Evolutionary conservation across 1,140 invertebrate species (phyloP).

Genomic region (Diorhabda elongata): DNA sequence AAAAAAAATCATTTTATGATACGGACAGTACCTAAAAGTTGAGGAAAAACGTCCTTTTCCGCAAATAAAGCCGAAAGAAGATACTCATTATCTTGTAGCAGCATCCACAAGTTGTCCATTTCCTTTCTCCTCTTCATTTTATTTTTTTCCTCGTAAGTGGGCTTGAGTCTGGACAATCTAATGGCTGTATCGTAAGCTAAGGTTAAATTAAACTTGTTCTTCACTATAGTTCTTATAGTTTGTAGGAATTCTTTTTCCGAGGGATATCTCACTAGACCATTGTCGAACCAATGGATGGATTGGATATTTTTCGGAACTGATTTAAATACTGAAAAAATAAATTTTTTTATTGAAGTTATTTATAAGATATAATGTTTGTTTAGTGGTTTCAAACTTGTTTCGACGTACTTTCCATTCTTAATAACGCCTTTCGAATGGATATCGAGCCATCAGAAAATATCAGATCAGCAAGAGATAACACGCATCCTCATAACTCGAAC

Average conservation of each 20-base stretch:
- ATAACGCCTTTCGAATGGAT: too few relatives aligned
- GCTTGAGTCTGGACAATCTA: constrained; percentile 48
- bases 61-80: constrained; percentile 56
- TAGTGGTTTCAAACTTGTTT: too few relatives aligned
- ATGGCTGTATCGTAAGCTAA: constrained; percentile 49
- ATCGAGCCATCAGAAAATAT: too few relatives aligned
- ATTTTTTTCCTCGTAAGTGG: constrained; percentile 47
- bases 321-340: constrained; percentile 51
- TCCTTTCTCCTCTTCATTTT: constrained; percentile 48
- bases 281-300: constrained; percentile 50
- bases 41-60: constrained; percentile 59
- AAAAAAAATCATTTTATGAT: too few relatives aligned
- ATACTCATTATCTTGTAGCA: constrained; percentile 66
- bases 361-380: too few relatives aligned
- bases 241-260: constrained; percentile 52
- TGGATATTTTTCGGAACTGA: constrained; percentile 44
- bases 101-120: constrained; percentile 59
- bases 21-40: constrained; percentile 49
- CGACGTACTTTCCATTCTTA: too few relatives aligned
- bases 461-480: too few relatives aligned
- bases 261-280: constrained; percentile 50
- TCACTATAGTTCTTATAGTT: constrained; percentile 52
- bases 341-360: too few relatives aligned
- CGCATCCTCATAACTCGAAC: too few relatives aligned
- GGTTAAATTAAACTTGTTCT: constrained; percentile 53